These are phyloP conservation scores for Mixornis gularis DNA, from an alignment of 2,113 vertebrate genomes.

Conservation along the genomic window DNA sequence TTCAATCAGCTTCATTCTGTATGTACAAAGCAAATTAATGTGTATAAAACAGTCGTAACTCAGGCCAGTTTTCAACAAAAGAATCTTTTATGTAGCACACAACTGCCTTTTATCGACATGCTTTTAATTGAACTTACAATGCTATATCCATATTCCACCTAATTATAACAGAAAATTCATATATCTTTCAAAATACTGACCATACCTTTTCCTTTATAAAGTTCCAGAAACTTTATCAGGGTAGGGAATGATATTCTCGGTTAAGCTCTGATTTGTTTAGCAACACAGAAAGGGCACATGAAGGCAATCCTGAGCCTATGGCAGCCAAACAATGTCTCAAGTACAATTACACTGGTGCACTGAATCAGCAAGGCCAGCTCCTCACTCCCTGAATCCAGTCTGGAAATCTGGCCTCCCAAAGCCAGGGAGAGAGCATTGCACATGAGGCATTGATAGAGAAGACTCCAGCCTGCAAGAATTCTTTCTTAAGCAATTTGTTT, in stretches of 20 bases:
- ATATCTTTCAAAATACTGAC: neutral
- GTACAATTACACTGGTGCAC: neutral
- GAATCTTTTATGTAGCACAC: constrained; percentile 41
- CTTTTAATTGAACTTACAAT: constrained; percentile 52
- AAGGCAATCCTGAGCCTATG: neutral
- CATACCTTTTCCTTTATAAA: neutral
- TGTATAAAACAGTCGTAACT: constrained; percentile 57
- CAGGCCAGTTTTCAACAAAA: constrained; percentile 57
- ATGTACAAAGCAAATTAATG: constrained; percentile 66
- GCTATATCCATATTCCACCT: constrained; percentile 9
- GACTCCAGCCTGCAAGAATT: neutral
- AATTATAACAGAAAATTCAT: constrained; percentile 15
- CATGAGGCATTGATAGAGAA: neutral
- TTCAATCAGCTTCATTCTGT: constrained; percentile 57
- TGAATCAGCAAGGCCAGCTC: neutral
- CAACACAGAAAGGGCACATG: neutral
- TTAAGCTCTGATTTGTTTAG: neutral
- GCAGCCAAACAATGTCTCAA: neutral
- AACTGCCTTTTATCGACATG: constrained; percentile 40
- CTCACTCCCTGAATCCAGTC: neutral
- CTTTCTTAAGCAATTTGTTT: neutral
- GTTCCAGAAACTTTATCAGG: neutral
- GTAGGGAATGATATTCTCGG: neutral
- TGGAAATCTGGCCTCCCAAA: neutral
- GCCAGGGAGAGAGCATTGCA: neutral